Conservation (phyloP, 2,888 invertebrate species). For the Oasisia sp. region DNA sequence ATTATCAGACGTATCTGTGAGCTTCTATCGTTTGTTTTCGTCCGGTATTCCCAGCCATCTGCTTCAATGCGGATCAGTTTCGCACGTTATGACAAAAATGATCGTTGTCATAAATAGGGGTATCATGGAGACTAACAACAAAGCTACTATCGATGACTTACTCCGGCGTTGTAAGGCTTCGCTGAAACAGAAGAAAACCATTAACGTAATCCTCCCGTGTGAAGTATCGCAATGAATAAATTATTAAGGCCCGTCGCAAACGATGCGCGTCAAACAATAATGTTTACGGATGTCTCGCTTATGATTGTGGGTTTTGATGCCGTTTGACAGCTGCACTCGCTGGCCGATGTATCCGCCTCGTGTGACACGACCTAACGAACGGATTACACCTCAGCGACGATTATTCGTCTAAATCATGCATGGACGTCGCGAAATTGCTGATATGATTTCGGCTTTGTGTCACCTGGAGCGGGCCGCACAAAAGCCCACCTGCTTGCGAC, state of each 20-base stretch:
- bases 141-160: not conserved
- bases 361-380: not conserved
- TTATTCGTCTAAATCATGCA: not conserved
- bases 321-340: not conserved
- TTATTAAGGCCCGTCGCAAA: not conserved
- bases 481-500: constrained; percentile 3
- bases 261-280: not conserved
- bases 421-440: not conserved
- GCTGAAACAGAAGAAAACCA: not conserved
- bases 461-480: not conserved
- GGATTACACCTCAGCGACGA: not conserved
- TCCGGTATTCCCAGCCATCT: not conserved
- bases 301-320: not conserved
- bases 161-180: not conserved
- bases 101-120: not conserved
- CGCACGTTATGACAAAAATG: not conserved
- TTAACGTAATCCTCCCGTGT: not conserved
- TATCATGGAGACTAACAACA: not conserved
- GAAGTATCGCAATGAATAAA: not conserved
- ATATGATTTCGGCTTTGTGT: constrained; percentile 17
- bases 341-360: not conserved
- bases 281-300: not conserved
- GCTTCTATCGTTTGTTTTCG: not conserved
- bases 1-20: not conserved
- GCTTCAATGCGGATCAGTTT: not conserved